phyloP scores from a whole-genome alignment of 2,888 invertebrate genomes.

The Sinotaia quadrata region DNA sequence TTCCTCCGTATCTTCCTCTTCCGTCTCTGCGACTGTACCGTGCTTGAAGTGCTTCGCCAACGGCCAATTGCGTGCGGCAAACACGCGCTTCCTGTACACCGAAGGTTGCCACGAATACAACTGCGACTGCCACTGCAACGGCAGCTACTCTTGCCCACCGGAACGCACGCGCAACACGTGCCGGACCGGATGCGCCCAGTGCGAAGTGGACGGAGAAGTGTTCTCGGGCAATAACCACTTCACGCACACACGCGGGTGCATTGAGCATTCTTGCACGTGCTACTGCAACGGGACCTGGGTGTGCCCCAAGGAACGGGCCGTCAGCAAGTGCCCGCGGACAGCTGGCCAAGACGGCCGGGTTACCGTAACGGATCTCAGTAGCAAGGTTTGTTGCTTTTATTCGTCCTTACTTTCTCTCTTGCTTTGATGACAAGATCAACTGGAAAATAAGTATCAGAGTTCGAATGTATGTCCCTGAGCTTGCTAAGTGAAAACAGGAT shows the following conservation, averaged over 20 bases:
- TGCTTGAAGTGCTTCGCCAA: slow-evolving; percentile 28
- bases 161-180: slow-evolving; percentile 42
- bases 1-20: background rate
- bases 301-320: slow-evolving; percentile 48
- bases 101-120: slow-evolving; percentile 51
- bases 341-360: no score
- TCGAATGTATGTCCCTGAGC: no score
- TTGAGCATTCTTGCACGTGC: slow-evolving; percentile 53
- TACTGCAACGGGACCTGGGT: slow-evolving; percentile 57
- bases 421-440: no score
- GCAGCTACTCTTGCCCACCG: slow-evolving; percentile 54
- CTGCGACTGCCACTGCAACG: slow-evolving; percentile 57
- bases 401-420: no score
- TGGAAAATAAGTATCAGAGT: no score
- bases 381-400: no score
- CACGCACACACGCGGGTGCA: slow-evolving; percentile 44
- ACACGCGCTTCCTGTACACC: slow-evolving; percentile 21
- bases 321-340: slow-evolving; percentile 48
- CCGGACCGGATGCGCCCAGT: slow-evolving; percentile 42
- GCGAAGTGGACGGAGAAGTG: slow-evolving; percentile 44
- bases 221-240: slow-evolving; percentile 40
- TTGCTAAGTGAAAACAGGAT: no score
- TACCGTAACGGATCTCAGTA: no score
- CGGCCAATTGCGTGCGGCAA: slow-evolving; percentile 23
- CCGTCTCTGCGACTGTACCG: background rate